Evolutionary conservation across 2,888 invertebrate species (phyloP).

Genomic region (Timandra comae): DNA sequence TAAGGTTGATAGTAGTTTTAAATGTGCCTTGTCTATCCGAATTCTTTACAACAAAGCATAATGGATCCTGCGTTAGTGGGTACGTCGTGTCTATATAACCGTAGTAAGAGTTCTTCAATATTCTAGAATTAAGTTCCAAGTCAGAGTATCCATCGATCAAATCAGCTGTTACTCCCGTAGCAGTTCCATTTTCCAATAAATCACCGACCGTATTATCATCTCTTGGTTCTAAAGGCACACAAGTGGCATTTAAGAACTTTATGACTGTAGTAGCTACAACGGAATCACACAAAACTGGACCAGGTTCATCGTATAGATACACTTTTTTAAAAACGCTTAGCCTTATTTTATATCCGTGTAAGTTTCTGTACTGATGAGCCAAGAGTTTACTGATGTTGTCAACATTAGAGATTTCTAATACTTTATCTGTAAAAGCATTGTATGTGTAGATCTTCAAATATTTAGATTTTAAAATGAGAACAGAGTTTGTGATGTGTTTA

Average conservation of each 20-base stretch:
- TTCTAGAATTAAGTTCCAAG: conserved; percentile 71
- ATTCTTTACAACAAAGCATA: conserved; percentile 75
- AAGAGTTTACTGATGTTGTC: conserved; percentile 45
- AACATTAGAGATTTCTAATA: conserved; percentile 53
- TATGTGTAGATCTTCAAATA: conserved; percentile 66
- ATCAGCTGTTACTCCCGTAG: conserved; percentile 64
- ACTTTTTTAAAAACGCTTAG: conserved; percentile 57
- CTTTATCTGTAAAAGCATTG: conserved; percentile 63
- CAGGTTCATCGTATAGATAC: conserved; percentile 41
- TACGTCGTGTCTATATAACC: conserved; percentile 71
- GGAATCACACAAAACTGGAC: conserved; percentile 47
- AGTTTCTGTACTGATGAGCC: conserved; percentile 44
- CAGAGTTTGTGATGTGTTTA: conserved; percentile 70
- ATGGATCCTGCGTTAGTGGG: conserved; percentile 69
- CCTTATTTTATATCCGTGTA: conserved; percentile 46
- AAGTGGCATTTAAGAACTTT: conserved; percentile 53
- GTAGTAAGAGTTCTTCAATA: conserved; percentile 66
- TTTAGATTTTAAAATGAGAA: conserved; percentile 47
- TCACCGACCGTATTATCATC: conserved; percentile 63
- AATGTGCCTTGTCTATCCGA: conserved; percentile 66
- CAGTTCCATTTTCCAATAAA: conserved; percentile 56
- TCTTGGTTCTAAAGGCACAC: conserved; percentile 48
- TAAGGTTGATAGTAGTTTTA: conserved; percentile 50
- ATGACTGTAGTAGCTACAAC: conserved; percentile 48
- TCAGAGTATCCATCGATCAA: conserved; percentile 70